A percentile compares a stretch with the other conserved stretches of the same genome.
phyloP scores from a whole-genome alignment of 2,113 vertebrate species.

The Macrotis lagotis region DNA sequence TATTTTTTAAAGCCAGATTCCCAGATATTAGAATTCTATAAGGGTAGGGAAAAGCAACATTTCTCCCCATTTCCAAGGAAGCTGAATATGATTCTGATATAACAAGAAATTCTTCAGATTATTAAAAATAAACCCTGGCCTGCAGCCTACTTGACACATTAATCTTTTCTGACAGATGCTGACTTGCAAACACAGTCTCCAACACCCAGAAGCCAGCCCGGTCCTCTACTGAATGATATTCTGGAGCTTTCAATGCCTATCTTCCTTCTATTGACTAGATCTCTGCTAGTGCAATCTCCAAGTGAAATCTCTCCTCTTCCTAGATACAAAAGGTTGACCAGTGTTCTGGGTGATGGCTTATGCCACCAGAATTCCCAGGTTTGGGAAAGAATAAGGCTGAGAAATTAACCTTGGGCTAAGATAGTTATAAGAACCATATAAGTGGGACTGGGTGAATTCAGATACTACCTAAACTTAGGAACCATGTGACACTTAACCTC shows the following conservation, averaged over 20 bases:
- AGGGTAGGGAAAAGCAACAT: neutral
- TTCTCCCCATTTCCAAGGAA: constrained; percentile 5
- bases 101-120: constrained; percentile 56
- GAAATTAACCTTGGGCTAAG: neutral
- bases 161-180: constrained; percentile 77
- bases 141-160: constrained; percentile 76
- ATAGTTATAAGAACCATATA: neutral
- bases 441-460: neutral
- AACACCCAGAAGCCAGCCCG: constrained; percentile 21
- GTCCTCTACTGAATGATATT: neutral
- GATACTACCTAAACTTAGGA: neutral
- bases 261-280: neutral
- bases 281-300: neutral
- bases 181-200: constrained; percentile 63
- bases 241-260: constrained; percentile 51
- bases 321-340: neutral
- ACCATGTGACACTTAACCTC: neutral
- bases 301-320: neutral
- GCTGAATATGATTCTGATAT: constrained; percentile 22
- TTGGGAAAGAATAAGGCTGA: neutral
- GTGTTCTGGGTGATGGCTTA: neutral
- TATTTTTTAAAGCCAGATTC: neutral
- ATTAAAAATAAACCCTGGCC: constrained; percentile 75
- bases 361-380: neutral
- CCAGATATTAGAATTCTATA: neutral